Base-by-base conservation (phyloP, 2,888 invertebrate genomes). In the Cinara cedri region DNA sequence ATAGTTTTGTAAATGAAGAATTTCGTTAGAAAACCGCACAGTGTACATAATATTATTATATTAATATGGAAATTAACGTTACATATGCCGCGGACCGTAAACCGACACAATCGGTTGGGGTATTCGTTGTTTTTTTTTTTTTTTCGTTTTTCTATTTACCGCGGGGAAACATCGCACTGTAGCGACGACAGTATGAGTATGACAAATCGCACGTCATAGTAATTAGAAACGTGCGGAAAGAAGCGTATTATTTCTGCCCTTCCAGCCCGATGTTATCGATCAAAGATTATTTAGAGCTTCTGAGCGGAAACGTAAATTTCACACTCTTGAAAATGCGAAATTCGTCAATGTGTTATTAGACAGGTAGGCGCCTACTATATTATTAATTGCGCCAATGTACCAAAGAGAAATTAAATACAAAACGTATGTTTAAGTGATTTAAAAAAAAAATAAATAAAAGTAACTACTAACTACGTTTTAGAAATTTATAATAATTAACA, bases 231-330 rank as follows among this genome's bases (percentile, higher is more conserved):
- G 11, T 11, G 42, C 51, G 14, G 11, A 63, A 74, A 14, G 16
- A 63, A 54, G 6, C 51, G 49, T 49, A 24, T 19, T 49, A 63
- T 54, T 51, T 63, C 14, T 51, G 14, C 11, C 8, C 16, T 6
- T 34, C 34, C 6, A 34, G 6, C n/a, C n/a, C 0, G 1, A 42
- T 8, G 16, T 63, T 65, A 65, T 75, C 74, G 63, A 65, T 75
- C 65, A 75, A 75, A 51, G 42, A 75, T 75, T 75, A 54, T 24
- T 51, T 8, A 3, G 16, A 19, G n/a, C 34, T 63, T 54, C 34
- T 1, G 10, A 34, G 72, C 46, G 49, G 72, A 62, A 72, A 72
- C 49, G 26, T 46, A 8, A 57, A 49, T 34, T 60, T 72, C 49
- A 34, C 19, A 34, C 26, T 26, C 60, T 1, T n/a, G 1, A 13